Evolutionary conservation across 2,888 invertebrate genomes (phyloP), one percentile per base, ranked within the genome.

Genomic region (Philereme vetulata): DNA sequence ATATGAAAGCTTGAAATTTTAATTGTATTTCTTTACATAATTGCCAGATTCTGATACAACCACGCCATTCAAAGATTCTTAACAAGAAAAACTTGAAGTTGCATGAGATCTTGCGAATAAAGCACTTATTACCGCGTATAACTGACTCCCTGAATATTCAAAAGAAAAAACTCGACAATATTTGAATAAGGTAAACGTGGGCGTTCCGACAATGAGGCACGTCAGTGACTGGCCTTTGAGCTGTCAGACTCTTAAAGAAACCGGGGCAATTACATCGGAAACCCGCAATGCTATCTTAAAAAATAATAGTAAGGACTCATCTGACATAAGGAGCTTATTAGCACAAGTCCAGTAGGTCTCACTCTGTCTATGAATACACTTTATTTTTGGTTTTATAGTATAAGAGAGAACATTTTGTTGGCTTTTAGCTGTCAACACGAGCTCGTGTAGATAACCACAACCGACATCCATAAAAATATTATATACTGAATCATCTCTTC

Each of bases 231-330:
- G 84, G 77, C 90, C 90, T 92, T 92, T 92, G 90, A 92, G 89
- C 87, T 92, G 91, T 92, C 92, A 91, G 81, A 64, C 78, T 72
- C 83, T 86, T 89, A 88, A 91, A 91, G 89, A 77, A 89, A 90
- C 86, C 88, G 83, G 90, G 90, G 90, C 91, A 91, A 92, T 91
- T 92, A 91, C 88, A 90, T 88, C 88, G 90, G 88, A 90, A 90
- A 83, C 83, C 80, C 78, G 85, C 89, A 85, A 84, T 81, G 88
- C 85, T 90, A 88, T 90, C 90, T 88, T 86, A 83, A 90, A 90
- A 88, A 88, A 90, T 85, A 87, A 87, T 86, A 79, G 84, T 77
- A 84, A 78, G 84, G 84, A 82, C 75, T 78, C 80, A 79, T 82
- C 80, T 84, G 86, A 85, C 84, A 79, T 81, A 88, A 87, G 82